phyloP scores from a whole-genome alignment of 2,888 invertebrate genomes.

The Nomada goodeniana region DNA sequence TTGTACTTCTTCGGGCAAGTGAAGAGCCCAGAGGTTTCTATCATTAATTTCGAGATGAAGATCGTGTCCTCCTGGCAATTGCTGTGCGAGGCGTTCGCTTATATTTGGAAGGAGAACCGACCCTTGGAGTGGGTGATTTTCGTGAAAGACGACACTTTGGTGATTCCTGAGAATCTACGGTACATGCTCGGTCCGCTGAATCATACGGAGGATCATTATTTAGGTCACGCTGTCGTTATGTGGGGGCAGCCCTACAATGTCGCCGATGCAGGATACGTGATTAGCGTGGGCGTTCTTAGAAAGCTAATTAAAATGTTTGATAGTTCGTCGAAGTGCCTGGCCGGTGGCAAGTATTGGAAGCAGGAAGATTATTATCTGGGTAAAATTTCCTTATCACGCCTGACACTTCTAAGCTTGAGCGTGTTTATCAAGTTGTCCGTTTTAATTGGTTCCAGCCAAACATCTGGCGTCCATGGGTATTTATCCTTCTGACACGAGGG shows the following conservation, averaged over 20 bases:
- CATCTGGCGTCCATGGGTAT: constrained; percentile 85
- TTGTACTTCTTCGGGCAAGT: constrained; percentile 79
- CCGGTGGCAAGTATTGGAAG: constrained; percentile 85
- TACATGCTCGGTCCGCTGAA: constrained; percentile 85
- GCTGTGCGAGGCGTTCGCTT: constrained; percentile 83
- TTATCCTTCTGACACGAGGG: constrained; percentile 85
- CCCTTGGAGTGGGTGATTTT: constrained; percentile 85
- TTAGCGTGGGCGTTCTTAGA: constrained; percentile 85
- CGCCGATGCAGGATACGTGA: constrained; percentile 86
- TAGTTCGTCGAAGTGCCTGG: constrained; percentile 83
- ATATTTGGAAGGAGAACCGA: constrained; percentile 74
- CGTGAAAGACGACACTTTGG: constrained; percentile 86
- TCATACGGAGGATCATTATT: constrained; percentile 84
- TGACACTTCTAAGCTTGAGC: neutral
- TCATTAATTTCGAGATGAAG: constrained; percentile 76
- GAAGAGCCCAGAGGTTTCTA: constrained; percentile 68
- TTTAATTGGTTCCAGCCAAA: constrained; percentile 83
- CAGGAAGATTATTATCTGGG: constrained; percentile 87
- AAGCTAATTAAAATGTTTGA: constrained; percentile 83
- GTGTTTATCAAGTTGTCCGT: constrained; percentile 3
- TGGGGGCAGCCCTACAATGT: constrained; percentile 86
- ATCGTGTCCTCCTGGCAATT: constrained; percentile 84
- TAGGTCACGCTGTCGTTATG: constrained; percentile 86
- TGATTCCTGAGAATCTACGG: constrained; percentile 86
- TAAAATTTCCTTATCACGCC: constrained; percentile 65